Evolutionary conservation across 2,113 vertebrate genomes (phyloP).

Genomic region (Rhynchopsitta pachyrhyncha): DNA sequence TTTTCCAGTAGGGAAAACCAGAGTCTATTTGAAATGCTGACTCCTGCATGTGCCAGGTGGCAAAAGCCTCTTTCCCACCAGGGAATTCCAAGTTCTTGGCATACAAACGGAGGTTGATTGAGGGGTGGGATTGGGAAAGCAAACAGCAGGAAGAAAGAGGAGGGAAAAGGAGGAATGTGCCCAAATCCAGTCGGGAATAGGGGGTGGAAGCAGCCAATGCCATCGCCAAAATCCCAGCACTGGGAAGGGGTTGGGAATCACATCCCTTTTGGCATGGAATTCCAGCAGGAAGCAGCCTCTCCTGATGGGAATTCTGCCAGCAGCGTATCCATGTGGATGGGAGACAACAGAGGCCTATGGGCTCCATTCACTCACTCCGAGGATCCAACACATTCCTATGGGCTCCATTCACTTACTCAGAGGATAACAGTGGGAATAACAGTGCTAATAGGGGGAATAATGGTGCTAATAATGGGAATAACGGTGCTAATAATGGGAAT

Average conservation of each 20-base stretch:
- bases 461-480: too few species aligned
- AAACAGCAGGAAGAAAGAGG: neutral
- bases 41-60: too few species aligned
- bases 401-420: neutral
- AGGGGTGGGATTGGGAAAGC: neutral
- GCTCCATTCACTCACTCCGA: neutral
- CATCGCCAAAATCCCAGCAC: neutral
- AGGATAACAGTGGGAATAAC: too few species aligned
- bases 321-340: neutral
- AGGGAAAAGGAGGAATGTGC: neutral
- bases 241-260: neutral
- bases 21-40: neutral
- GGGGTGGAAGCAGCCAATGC: too few species aligned
- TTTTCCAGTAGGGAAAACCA: neutral
- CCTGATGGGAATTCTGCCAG: too few species aligned
- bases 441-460: too few species aligned
- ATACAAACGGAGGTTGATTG: neutral
- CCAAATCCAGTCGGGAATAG: neutral
- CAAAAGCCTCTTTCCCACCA: neutral
- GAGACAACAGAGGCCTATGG: neutral
- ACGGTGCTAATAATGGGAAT: accelerated
- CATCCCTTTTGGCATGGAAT: neutral
- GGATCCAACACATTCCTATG: neutral
- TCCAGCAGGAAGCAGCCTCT: too few species aligned
- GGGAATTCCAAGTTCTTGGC: neutral